Evolutionary conservation across 2,888 invertebrate species (phyloP).

Genomic region (Apocheima hispidaria): DNA sequence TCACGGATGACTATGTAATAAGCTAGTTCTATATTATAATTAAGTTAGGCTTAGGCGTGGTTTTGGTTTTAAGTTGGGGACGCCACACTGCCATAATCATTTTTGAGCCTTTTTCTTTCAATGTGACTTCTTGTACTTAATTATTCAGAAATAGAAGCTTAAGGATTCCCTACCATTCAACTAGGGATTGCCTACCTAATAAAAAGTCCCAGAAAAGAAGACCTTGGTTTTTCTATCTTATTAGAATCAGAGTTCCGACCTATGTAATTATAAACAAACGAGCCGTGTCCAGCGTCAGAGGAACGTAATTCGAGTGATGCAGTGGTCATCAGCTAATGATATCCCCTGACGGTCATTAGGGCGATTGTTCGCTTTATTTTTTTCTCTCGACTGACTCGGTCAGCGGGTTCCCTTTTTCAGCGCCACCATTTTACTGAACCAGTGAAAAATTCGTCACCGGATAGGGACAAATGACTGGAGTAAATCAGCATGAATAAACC

Average conservation of each 20-base stretch:
- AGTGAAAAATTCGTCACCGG: constrained; percentile 54
- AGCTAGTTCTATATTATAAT: too few relatives aligned
- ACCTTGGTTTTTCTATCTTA: constrained; percentile 11
- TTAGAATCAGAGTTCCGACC: constrained; percentile 15
- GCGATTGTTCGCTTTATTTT: constrained; percentile 73
- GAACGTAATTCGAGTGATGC: constrained; percentile 70
- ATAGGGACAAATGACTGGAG: constrained; percentile 37
- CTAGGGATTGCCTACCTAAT: constrained; percentile 8
- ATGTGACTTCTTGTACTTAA: too few relatives aligned
- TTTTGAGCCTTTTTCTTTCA: too few relatives aligned
- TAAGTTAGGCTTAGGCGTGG: too few relatives aligned
- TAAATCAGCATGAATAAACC: constrained; percentile 39
- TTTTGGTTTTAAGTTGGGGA: too few relatives aligned
- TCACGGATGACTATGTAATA: too few relatives aligned
- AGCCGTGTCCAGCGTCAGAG: constrained; percentile 40
- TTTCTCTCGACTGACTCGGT: constrained; percentile 74
- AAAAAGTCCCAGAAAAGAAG: constrained; percentile 6
- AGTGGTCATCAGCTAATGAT: constrained; percentile 77
- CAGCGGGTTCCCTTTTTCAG: constrained; percentile 65
- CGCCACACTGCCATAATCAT: too few relatives aligned
- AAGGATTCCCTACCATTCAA: too few relatives aligned
- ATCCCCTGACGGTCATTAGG: constrained; percentile 77
- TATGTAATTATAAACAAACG: constrained; percentile 36
- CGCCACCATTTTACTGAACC: constrained; percentile 53
- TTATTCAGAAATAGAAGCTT: too few relatives aligned